Conservation (phyloP, 1,140 invertebrate species). For the Cryptotermes secundus region DNA sequence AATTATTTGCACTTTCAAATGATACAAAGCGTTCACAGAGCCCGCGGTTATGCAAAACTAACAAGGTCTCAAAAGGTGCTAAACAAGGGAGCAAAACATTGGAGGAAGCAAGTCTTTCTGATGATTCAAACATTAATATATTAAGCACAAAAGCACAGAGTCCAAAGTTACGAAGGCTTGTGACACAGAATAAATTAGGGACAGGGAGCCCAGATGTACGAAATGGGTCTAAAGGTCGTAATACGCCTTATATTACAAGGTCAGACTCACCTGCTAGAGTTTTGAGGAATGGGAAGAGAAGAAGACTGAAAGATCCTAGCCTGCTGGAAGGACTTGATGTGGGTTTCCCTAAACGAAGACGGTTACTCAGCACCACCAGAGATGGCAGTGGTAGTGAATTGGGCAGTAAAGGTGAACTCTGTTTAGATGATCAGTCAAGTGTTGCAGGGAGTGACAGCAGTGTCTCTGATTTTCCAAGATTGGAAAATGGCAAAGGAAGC, state of each 20-base stretch:
- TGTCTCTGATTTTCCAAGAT: background rate
- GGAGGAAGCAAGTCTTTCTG: constrained; percentile 3
- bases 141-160: background rate
- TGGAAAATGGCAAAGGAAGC: constrained; percentile 4
- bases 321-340: constrained; percentile 24
- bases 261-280: constrained; percentile 31
- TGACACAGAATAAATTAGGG: background rate
- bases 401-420: background rate
- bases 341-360: background rate
- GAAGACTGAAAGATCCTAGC: constrained; percentile 28
- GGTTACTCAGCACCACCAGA: constrained; percentile 19
- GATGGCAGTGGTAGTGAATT: constrained; percentile 12
- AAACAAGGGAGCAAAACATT: constrained; percentile 10
- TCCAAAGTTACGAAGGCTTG: constrained; percentile 7
- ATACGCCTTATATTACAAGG: constrained; percentile 30
- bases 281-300: constrained; percentile 35
- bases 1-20: background rate
- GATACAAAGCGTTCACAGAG: constrained; percentile 1
- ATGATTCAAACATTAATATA: background rate
- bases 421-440: background rate
- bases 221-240: constrained; percentile 22
- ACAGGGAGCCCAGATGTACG: background rate
- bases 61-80: constrained; percentile 7
- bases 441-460: constrained; percentile 27
- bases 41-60: background rate